Conservation (phyloP, 2,888 invertebrate species). For the Formica aserva region DNA sequence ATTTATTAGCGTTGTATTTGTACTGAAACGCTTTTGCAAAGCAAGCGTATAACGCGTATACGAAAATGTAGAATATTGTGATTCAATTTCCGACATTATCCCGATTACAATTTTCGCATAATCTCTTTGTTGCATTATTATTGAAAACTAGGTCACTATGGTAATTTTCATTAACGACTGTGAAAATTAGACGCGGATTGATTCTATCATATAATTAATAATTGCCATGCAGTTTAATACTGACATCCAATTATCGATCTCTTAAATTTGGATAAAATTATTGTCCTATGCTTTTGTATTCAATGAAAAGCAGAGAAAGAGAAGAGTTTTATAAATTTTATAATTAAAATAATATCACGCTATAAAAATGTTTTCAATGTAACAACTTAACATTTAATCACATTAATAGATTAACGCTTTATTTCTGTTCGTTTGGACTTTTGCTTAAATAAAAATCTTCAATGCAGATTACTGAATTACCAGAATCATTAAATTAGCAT, state of each 20-base stretch:
- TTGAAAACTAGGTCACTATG: slow-evolving; percentile 27
- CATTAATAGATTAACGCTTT: not conserved
- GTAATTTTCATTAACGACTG: slow-evolving; percentile 33
- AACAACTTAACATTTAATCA: not conserved
- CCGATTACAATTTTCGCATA: slow-evolving; percentile 38
- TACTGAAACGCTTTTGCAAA: slow-evolving; percentile 7
- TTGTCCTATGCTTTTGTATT: not conserved
- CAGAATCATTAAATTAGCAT: not conserved
- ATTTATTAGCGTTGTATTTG: not conserved
- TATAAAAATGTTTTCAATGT: not conserved
- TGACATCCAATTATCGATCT: not conserved
- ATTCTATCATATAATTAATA: slow-evolving; percentile 28
- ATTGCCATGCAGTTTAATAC: slow-evolving; percentile 19
- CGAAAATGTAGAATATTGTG: slow-evolving; percentile 3
- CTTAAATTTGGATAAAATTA: not conserved
- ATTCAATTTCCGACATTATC: slow-evolving; percentile 40
- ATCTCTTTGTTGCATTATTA: slow-evolving; percentile 42
- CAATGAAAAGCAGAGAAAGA: not conserved
- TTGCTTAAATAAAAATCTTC: not conserved
- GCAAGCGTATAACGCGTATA: not conserved
- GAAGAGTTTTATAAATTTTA: not conserved
- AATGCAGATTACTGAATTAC: not conserved
- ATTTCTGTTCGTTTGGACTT: not conserved
- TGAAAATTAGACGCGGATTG: slow-evolving; percentile 33
- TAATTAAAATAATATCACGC: not conserved